These are phyloP conservation scores for Sycophila sp. DNA, from an alignment of 1,140 invertebrate genomes.

Conservation along the genomic window DNA sequence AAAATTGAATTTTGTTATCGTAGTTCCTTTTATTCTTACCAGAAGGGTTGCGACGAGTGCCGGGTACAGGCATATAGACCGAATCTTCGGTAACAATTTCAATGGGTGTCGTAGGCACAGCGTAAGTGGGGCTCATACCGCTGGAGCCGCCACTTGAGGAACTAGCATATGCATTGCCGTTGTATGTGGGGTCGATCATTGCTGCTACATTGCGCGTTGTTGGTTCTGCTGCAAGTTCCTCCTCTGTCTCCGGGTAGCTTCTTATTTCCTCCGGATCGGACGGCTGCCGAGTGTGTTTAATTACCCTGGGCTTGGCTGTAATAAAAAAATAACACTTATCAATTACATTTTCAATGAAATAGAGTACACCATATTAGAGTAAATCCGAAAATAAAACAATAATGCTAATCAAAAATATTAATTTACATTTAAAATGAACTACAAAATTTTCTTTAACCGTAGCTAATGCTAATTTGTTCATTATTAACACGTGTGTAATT, in stretches of 20 bases:
- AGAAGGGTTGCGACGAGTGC: slow-evolving; percentile 71
- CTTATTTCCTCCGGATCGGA: slow-evolving; percentile 65
- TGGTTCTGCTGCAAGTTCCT: neutral
- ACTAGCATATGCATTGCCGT: slow-evolving; percentile 47
- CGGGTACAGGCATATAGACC: slow-evolving; percentile 83
- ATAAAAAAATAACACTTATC: neutral
- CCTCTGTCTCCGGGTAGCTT: neutral
- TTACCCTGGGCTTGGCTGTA: slow-evolving; percentile 36
- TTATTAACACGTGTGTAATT: neutral
- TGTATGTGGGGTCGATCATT: slow-evolving; percentile 65
- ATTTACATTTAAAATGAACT: neutral
- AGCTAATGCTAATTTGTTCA: too few relatives aligned
- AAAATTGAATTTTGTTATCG: too few relatives aligned
- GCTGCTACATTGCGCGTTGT: slow-evolving; percentile 59
- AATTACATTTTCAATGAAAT: too few relatives aligned
- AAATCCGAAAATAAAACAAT: too few relatives aligned
- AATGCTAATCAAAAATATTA: too few relatives aligned
- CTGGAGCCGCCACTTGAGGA: slow-evolving; percentile 57
- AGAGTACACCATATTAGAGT: too few relatives aligned
- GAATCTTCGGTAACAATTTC: slow-evolving; percentile 63
- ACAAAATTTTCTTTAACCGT: neutral
- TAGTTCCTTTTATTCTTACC: slow-evolving; percentile 12
- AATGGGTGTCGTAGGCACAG: slow-evolving; percentile 54
- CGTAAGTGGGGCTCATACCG: slow-evolving; percentile 55
- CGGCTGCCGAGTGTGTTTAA: slow-evolving; percentile 48